Base-by-base conservation (phyloP, 2,113 vertebrate genomes). In the Mormyrus lacerda region DNA sequence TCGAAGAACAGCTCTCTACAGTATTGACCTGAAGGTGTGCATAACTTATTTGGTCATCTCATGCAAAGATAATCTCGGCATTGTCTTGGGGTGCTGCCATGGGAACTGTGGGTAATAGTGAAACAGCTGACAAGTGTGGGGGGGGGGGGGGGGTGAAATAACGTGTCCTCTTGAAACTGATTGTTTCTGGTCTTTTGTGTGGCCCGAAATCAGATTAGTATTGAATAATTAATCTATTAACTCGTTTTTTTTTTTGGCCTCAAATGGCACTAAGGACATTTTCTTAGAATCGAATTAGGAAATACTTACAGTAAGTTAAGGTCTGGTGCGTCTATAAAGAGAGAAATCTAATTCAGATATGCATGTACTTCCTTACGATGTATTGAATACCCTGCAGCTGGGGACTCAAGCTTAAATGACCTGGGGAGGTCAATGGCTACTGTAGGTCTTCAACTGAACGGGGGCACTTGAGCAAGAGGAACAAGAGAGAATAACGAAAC, bases 161-260 rank as follows among this genome's bases (percentile, higher is more conserved):
- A 58, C 8, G 35, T 31, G 1, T 35, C 15, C 39, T 19, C 17
- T 45, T 61, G 7, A 35, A 53, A 55, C 27, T 87, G 50, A 58
- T 87, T 58, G 35, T 39, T 58, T 82, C 35, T 58, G 88, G 31
- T 39, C 47, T 51, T 84, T 83, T 53, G 73, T 89, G 88, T 44
- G n/a, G 55, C 51, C n/a, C 15, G 24, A 44, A 84, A 83, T 84
- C 39, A 89, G 84, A 84, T 84, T n/a, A 50, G 73, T 27, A 84
- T 79, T 84, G 31, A 58, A 83, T 89, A 89, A 84, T 61, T 89
- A 89, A 53, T 51, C 47, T 84, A 83, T 89, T 58, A 42, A 21
- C 53, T 19, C 9, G 7, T 15, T 55, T 87, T 55, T n/a, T 45
- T 84, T 84, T 87, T 53, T 58, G 5, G 58, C 31, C 35, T 53